Base-by-base conservation (phyloP, 1,140 invertebrate species). In the Hycleus phaleratus region DNA sequence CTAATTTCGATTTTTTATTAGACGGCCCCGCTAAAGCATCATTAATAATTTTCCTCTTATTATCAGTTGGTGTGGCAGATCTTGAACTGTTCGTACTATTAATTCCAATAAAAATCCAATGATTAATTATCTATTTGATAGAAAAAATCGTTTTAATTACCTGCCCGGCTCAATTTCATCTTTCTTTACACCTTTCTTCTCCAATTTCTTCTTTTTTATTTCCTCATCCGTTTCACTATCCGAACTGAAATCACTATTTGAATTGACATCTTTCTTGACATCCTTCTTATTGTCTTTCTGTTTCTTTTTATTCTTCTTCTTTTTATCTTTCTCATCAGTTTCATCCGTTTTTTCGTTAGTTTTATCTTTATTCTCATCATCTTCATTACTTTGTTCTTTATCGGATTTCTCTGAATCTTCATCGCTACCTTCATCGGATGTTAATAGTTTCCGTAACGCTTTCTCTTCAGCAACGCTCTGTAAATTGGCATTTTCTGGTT, bases 361-460 rank as follows among this genome's bases (percentile, higher is more conserved):
- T 68, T 84, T 81, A 55, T 78, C 74, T 56, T 75, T 68, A 43
- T 66, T 65, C 32, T 73, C 71, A 25, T 82, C 78, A 49, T 78
- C 77, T 10, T 78, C 75, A 10, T 78, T 75, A 48, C 75, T 68
- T 70, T 79, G 69, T 71, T 81, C 69, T 76, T 84, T 80, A 46
- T 82, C 81, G 10, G 82, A 81, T 62, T 82, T 77, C 56, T 86
- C 76, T 54, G 87, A 82, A 57, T 92, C 89, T 26, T 91, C 87
- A 39, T 94, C 90, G 9, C 88, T 87, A 48, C 93, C 91, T 67
- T 93, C 92, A 66, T 95, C 93, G 0, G 93, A 96, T 2, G 85
- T 88, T 10, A 95, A 80, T 10, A 97, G 78, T 73, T 93, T 91
- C 72, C 82, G 81, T 49, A 92, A 78, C 0, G 88, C 94, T 71